A percentile compares a stretch with the other conserved stretches of the same genome.
Evolutionary conservation across 1,140 invertebrate species (phyloP).

Genomic region (Thaumatotibia leucotreta): DNA sequence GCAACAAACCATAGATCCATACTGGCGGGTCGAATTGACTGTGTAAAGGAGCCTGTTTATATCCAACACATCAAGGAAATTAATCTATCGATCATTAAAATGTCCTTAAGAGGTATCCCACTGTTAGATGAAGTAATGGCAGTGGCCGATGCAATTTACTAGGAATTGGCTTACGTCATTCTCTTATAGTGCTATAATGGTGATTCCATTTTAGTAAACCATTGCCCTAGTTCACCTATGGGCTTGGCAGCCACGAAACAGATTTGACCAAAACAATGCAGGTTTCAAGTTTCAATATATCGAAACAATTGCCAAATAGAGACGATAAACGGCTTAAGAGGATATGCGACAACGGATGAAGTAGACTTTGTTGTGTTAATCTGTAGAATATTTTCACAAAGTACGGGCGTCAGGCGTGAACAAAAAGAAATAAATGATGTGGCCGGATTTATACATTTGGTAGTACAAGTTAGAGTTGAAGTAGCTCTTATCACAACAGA

Average conservation of each 20-base stretch:
- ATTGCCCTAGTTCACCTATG: slow-evolving; percentile 55
- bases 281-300: slow-evolving; percentile 35
- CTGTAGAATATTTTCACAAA: slow-evolving; percentile 60
- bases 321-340: not conserved
- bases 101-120: slow-evolving; percentile 42
- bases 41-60: slow-evolving; percentile 15
- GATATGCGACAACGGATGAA: not conserved
- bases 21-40: not conserved
- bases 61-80: slow-evolving; percentile 26
- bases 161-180: slow-evolving; percentile 53
- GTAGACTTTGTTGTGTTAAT: not conserved
- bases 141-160: slow-evolving; percentile 40
- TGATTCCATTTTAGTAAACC: slow-evolving; percentile 55
- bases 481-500: slow-evolving; percentile 72
- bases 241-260: slow-evolving; percentile 43
- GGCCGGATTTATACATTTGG: slow-evolving; percentile 65
- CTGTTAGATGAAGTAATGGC: slow-evolving; percentile 46
- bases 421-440: slow-evolving; percentile 62
- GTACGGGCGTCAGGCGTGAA: slow-evolving; percentile 51
- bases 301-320: slow-evolving; percentile 50
- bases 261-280: slow-evolving; percentile 47
- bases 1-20: not conserved
- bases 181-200: slow-evolving; percentile 48
- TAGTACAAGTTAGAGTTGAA: slow-evolving; percentile 43
- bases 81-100: slow-evolving; percentile 25